Percentiles rank a stretch among this genome's conserved stretches.
Conservation (phyloP, 2,888 invertebrate genomes). For the Ectobius pallidus region DNA sequence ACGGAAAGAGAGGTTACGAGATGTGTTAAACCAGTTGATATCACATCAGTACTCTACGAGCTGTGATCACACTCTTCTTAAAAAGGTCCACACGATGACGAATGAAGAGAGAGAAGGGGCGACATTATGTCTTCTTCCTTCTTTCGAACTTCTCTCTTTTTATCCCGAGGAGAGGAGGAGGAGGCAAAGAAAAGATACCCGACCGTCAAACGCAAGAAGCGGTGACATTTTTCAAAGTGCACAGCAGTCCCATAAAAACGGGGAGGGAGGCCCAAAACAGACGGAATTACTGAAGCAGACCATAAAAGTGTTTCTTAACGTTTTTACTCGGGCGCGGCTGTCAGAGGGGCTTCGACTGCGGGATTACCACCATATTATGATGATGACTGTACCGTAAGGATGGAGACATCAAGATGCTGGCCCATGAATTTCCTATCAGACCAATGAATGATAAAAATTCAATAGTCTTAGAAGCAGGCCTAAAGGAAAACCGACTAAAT, state of each 20-base stretch:
- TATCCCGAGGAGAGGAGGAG: not conserved
- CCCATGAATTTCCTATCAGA: too few relatives aligned
- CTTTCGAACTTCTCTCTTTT: not conserved
- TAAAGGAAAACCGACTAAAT: too few relatives aligned
- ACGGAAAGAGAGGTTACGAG: too few relatives aligned
- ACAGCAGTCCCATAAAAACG: constrained; percentile 17
- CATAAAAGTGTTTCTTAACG: constrained; percentile 20
- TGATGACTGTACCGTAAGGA: too few relatives aligned
- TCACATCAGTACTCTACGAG: too few relatives aligned
- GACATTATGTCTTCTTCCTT: not conserved
- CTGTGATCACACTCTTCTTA: not conserved
- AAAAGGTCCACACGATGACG: not conserved
- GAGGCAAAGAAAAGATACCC: not conserved
- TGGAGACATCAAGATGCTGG: too few relatives aligned
- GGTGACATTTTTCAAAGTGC: constrained; percentile 19
- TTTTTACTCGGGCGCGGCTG: constrained; percentile 1
- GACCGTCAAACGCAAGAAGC: constrained; percentile 17
- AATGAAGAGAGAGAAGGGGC: not conserved
- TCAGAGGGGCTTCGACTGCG: not conserved
- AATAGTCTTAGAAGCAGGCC: too few relatives aligned
- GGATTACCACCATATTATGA: too few relatives aligned
- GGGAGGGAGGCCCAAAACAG: constrained; percentile 9
- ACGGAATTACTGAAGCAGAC: constrained; percentile 23
- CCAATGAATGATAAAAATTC: too few relatives aligned
- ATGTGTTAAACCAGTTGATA: too few relatives aligned